Evolutionary conservation across 2,888 invertebrate genomes (phyloP), one percentile per base, ranked within the genome.

Genomic region (Cyaniris semiargus): DNA sequence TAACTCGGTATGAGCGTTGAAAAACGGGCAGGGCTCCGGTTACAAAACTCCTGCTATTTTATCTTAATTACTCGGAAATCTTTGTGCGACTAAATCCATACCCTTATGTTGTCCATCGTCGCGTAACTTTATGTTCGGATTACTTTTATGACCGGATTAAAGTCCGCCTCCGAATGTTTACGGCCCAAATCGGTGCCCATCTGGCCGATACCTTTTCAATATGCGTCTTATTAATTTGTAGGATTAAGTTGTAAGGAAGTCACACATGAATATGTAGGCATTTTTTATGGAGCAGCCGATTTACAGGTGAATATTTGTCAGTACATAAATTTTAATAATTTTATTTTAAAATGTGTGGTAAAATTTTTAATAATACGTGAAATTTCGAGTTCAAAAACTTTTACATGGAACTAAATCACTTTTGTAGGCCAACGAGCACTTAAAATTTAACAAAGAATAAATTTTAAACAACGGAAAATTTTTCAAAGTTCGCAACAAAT

Each of bases 21-120:
- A 92, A 92, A 90, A 91, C 89, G 92, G 88, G 86, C 86, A 84
- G 85, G 86, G 87, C 86, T 87, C 86, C 85, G 86, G 89, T 89
- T 89, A 89, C 89, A 91, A 92, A 93, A 91, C 87, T 89, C 88
- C 86, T 86, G 88, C 89, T 87, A 88, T 94, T 94, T 93, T 93
- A 92, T 94, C 92, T 92, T 94, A 94, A 94, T 94, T 93, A 94
- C 91, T 91, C 90, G 85, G 89, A 89, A 92, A 93, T 94, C 93
- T 93, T 93, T 90, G 91, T 89, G 86, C 82, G 90, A 90, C 89
- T 87, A 90, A 93, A 93, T 92, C 92, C 92, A 87, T 89, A 90
- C 92, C 93, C 93, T 92, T 90, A 89, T 89, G 92, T 89, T 92
- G 93, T 93, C 93, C 93, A 93, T 93, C 92, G 91, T 90, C 89